Base-by-base conservation (phyloP, 2,888 invertebrate genomes). In the Cylloceria caligata region DNA sequence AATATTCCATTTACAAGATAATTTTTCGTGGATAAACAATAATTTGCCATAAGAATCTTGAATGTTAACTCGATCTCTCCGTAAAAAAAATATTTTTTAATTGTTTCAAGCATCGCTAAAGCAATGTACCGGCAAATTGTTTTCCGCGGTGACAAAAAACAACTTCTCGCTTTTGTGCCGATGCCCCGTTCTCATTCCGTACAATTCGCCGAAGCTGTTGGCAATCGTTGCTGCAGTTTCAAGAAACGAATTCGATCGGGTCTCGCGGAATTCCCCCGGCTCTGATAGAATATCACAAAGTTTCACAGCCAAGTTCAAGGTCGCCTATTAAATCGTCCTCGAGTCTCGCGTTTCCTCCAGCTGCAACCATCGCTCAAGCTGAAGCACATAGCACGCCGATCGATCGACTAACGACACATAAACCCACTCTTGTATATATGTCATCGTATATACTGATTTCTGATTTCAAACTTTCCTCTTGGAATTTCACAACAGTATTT, bases 251-350 rank as follows among this genome's bases (percentile, higher is more conserved):
- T 74, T 78, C 74, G 81, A 84, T 82, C 76, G 64, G 39, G 16
- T 34, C 76, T 45, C 67, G 78, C 36, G 42, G 27, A 76, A 39
- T 64, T 42, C 49, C 19, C 39, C 36, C 39, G 45, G 21, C 47
- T 76, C 65, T 65, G 71, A 65, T 67, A 47, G 36, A 71, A 65
- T 42, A 65, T 76, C 65, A 71, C 76, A 24, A 80, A 80, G 77
- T 82, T 84, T 78, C 82, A 74, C 45, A 55, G 75, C 57, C 80
- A 80, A 78, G 84, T 83, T 83, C 84, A 84, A 84, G 84, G 84
- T 19, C 65, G 62, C 67, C 30, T 27, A 57, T 62, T 74, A 62
- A 77, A 77, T 82, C 80, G 72, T 75, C 34, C 71, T 55, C 39
- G 65, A 21, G 42, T 45, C 71, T 67, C 68, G 24, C 47, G 57